Evolutionary conservation across 1,140 invertebrate genomes (phyloP), one percentile per base, ranked within the genome.

Genomic region (Cherax quadricarinatus): DNA sequence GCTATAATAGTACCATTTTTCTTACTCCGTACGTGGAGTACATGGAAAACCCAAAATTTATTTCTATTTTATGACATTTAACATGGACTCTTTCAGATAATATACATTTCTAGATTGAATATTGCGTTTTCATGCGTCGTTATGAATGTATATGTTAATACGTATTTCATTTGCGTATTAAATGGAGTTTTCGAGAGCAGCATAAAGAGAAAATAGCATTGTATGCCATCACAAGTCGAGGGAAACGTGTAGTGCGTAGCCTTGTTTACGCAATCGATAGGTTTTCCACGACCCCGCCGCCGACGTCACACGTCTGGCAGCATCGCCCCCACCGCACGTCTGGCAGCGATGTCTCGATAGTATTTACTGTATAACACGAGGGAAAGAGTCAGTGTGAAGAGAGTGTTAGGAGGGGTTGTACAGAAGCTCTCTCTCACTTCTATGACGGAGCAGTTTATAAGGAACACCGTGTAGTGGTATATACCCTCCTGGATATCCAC

Each of bases 361-460:
- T 90, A 90, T 90, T 90, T 85, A 85, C 88, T 85, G 88, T 81
- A 73, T 75, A 90, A 75, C 88, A 90, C 88, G 88, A 84, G 88
- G 88, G n/a, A 16, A 66, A 51, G 79, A 83, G 88, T 49, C 66
- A 84, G 81, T 84, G 81, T 90, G 12, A 75, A 49, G n/a, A 60
- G 49, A 53, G 18, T 2, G n/a, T 10, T 48, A 57, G 21, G 49
- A 4, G 66, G 24, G 48, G 60, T 5, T 70, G 21, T 18, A 75
- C 81, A 4, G n/a, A 80, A 24, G 14, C 5, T 10, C 14, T 48
- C 49, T 57, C 24, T 41, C 81, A 41, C 21, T 62, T 30, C 9
- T 10, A 78, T 53, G 48, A 70, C 62, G 62, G 48, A 81, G 60
- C 62, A 5, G 62, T 57, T 57, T 14, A 10, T 57, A 10, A 57